Evolutionary conservation across 2,888 invertebrate species (phyloP).

Genomic region (Biston betularia): DNA sequence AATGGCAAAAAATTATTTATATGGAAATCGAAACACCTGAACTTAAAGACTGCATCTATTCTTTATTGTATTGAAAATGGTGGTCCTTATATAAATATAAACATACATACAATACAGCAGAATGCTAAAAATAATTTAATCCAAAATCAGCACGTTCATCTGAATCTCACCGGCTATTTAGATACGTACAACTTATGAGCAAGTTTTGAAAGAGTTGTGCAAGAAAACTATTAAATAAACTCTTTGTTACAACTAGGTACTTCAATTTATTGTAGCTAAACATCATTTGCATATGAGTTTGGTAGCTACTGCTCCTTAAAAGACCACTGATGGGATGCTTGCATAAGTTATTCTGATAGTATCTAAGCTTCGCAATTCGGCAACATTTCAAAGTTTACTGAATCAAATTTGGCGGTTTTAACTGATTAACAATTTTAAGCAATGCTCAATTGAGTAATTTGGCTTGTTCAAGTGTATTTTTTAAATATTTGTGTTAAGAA

Average conservation of each 20-base stretch:
- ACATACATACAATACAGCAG: neutral
- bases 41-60: too few species aligned
- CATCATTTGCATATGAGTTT: slow-evolving; percentile 21
- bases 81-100: too few species aligned
- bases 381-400: neutral
- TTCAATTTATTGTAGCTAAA: slow-evolving; percentile 3
- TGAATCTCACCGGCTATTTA: slow-evolving; percentile 1
- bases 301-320: slow-evolving; percentile 12
- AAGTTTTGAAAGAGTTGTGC: slow-evolving; percentile 12
- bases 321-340: slow-evolving; percentile 3
- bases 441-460: too few species aligned
- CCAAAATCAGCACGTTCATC: slow-evolving; percentile 17
- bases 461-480: too few species aligned
- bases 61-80: too few species aligned
- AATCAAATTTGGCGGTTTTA: too few species aligned
- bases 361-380: slow-evolving; percentile 8
- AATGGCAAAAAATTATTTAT: too few species aligned
- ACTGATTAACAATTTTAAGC: too few species aligned
- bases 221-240: slow-evolving; percentile 15
- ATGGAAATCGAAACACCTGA: too few species aligned
- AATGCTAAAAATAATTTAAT: slow-evolving; percentile 14
- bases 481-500: too few species aligned
- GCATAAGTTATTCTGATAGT: slow-evolving; percentile 12
- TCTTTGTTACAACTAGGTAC: slow-evolving; percentile 3
- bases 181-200: slow-evolving; percentile 6